Conservation (phyloP, 2,888 invertebrate species). For the Polydrusus tereticollis region DNA sequence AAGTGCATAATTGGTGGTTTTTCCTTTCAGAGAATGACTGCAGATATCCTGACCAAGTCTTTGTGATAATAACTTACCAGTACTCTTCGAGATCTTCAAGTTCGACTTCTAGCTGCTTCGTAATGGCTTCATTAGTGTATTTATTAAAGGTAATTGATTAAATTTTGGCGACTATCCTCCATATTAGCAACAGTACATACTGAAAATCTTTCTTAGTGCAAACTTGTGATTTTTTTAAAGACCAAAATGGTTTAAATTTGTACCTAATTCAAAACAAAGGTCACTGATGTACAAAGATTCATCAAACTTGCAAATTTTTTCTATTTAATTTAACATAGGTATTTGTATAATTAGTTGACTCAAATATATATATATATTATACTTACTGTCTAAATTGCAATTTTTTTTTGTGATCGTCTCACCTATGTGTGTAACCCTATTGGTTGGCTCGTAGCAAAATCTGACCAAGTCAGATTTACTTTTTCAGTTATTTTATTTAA, state of each 20-base stretch:
- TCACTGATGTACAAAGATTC: not conserved
- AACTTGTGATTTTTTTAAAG: not conserved
- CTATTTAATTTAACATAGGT: not conserved
- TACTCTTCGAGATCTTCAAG: conserved; percentile 49
- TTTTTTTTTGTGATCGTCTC: not conserved
- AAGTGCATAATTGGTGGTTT: conserved; percentile 54
- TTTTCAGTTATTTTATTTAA: no score
- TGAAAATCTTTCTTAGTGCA: no score
- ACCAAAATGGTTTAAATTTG: not conserved
- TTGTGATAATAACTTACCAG: conserved; percentile 63
- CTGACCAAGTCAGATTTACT: no score
- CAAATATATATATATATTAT: no score
- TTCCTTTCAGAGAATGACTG: conserved; percentile 75
- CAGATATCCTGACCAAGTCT: conserved; percentile 75
- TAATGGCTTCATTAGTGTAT: conserved; percentile 44
- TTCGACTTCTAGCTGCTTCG: conserved; percentile 40
- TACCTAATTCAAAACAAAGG: not conserved
- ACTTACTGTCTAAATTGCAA: not conserved
- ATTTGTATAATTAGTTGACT: no score
- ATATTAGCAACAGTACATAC: conserved; percentile 5
- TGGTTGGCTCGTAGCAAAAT: no score
- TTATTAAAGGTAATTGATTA: conserved; percentile 23
- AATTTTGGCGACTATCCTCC: not conserved
- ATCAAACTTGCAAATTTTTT: not conserved
- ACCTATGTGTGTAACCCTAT: no score